These are phyloP conservation scores for Nymphalis polychloros DNA, from an alignment of 2,888 invertebrate genomes.

Conservation along the genomic window DNA sequence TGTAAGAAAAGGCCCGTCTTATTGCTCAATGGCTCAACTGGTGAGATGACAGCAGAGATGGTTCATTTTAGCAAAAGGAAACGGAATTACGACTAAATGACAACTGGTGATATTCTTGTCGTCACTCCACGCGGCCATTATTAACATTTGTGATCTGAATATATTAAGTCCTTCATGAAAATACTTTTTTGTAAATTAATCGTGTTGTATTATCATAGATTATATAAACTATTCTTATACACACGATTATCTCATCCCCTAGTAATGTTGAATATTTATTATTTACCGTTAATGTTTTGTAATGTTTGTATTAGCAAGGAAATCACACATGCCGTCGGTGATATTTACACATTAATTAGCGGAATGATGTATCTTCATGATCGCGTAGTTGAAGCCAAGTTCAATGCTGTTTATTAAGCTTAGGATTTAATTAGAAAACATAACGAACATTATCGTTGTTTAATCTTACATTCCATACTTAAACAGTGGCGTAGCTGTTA, in stretches of 20 bases:
- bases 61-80: no score
- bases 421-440: slow-evolving; percentile 6
- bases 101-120: no score
- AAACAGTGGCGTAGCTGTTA: no score
- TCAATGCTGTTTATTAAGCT: slow-evolving; percentile 29
- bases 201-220: no score
- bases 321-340: slow-evolving; percentile 26
- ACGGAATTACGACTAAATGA: no score
- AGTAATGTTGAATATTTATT: slow-evolving; percentile 20
- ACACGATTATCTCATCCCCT: slow-evolving; percentile 11
- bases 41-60: no score
- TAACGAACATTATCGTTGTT: background rate
- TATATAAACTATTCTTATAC: background rate
- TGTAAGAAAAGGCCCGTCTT: no score
- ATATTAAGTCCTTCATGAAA: no score
- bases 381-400: slow-evolving; percentile 28
- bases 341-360: slow-evolving; percentile 35
- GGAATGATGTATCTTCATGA: slow-evolving; percentile 24
- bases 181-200: no score
- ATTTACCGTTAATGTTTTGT: slow-evolving; percentile 13
- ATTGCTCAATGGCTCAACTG: no score
- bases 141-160: no score
- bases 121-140: no score
- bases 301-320: slow-evolving; percentile 24
- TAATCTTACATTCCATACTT: background rate